A percentile compares a stretch with the other conserved stretches of the same genome.
Conservation (phyloP, 2,113 vertebrate species). For the Phylloscopus trochiloides region DNA sequence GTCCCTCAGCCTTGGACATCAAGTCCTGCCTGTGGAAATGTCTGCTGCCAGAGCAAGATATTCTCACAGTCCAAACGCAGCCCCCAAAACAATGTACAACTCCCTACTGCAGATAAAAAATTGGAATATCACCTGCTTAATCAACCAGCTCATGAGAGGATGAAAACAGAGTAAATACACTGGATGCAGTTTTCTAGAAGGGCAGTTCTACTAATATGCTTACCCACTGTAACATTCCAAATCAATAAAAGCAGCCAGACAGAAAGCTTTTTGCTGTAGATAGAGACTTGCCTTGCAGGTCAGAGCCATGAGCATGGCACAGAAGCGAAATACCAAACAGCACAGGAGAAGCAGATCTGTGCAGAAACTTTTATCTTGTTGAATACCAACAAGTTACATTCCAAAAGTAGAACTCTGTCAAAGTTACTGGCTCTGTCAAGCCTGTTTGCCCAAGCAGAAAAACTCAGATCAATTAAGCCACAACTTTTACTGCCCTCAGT, state of each 20-base stretch:
- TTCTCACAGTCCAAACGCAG: not conserved
- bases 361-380: not conserved
- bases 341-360: not conserved
- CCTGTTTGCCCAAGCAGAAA: not conserved
- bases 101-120: not conserved
- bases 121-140: not conserved
- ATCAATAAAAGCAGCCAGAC: conserved; percentile 1
- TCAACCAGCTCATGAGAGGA: not conserved
- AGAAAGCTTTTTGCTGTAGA: not conserved
- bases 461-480: not conserved
- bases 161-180: not conserved
- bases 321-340: not conserved
- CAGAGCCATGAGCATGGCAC: accelerated
- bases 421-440: not conserved
- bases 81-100: not conserved
- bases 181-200: not conserved
- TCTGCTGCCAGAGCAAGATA: not conserved
- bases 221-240: not conserved
- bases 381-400: not conserved
- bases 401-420: not conserved
- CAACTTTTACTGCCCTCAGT: not conserved
- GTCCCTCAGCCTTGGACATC: not conserved
- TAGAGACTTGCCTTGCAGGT: not conserved
- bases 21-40: not conserved
- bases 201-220: not conserved